These are phyloP conservation scores for Rhopalosiphum nymphaeae DNA, from an alignment of 2,888 invertebrate species.

Conservation along the genomic window DNA sequence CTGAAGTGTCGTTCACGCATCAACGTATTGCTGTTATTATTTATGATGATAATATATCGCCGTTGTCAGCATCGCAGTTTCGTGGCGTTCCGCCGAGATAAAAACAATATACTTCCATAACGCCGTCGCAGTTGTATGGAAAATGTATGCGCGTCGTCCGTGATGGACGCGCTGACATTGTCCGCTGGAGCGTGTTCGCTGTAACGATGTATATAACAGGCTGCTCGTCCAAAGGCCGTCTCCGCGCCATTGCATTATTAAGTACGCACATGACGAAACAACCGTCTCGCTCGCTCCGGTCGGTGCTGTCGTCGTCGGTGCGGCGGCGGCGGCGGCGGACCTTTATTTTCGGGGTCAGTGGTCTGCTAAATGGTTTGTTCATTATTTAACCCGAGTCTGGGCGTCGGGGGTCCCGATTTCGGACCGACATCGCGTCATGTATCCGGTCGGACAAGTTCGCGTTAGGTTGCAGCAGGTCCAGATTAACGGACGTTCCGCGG, in stretches of 20 bases:
- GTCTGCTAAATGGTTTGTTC: slow-evolving; percentile 41
- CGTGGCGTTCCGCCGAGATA: background rate
- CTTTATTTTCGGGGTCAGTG: slow-evolving; percentile 30
- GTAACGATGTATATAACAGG: background rate
- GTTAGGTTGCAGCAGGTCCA: background rate
- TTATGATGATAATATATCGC: background rate
- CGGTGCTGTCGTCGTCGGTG: background rate
- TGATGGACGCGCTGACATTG: background rate
- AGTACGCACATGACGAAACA: background rate
- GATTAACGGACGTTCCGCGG: background rate
- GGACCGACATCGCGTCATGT: background rate
- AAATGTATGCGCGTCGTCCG: background rate
- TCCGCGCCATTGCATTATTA: background rate
- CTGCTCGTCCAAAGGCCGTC: background rate
- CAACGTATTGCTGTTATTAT: background rate
- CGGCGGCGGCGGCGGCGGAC: background rate
- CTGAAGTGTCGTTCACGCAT: background rate
- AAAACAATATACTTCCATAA: background rate
- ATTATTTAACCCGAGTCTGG: background rate
- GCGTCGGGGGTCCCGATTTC: background rate
- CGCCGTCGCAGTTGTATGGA: background rate
- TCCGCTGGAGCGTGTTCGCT: background rate
- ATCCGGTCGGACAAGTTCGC: background rate
- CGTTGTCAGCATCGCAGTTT: background rate
- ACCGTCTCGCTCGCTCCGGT: background rate